Base-by-base conservation (phyloP, 2,888 invertebrate genomes). In the Ichneumon xanthorius region DNA sequence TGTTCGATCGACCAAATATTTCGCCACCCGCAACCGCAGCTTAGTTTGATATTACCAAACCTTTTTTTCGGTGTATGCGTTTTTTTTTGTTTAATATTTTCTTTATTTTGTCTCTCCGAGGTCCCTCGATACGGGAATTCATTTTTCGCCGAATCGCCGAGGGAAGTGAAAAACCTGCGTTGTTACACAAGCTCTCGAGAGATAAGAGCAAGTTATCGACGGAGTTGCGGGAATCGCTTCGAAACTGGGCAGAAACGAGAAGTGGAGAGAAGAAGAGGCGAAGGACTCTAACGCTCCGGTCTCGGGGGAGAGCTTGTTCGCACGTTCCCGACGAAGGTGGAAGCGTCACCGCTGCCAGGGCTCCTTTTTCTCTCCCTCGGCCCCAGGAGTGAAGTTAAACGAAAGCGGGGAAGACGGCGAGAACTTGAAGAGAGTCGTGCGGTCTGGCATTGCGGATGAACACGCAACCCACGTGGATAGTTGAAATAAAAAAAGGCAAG, bases 131-230 rank as follows among this genome's bases (percentile, higher is more conserved):
- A 16, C 4, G 3, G 45, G 45, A 16, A 45, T 14, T 16, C 45
- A 45, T 14, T 63, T 33, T 63, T 30, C 26, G 16, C n/a, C 30
- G 14, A 45, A 45, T 45, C 45, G 5, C 5, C 30, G 5, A 6
- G 61, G 30, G n/a, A n/a, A 63, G 61, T 63, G 61, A 63, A 63
- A 63, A 63, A 63, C 1, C 26, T 26, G 22, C 22, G 30, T 26
- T 33, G 26, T 14, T 33, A 16, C n/a, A 63, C 58, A n/a, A 80
- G 37, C 65, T 73, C 73, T 73, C 45, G 68, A 73, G 78, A 78
- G 81, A 40, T 73, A 70, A 65, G 75, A 71, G 75, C 78, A 67
- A 85, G 85, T 85, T 85, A 85, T 85, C 81, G 85, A 82, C 79
- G 85, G 75, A 82, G 81, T 85, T 85, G 72, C 80, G 55, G 67